Base-by-base conservation (phyloP, 2,113 vertebrate genomes). In the Megatriorchis doriae region DNA sequence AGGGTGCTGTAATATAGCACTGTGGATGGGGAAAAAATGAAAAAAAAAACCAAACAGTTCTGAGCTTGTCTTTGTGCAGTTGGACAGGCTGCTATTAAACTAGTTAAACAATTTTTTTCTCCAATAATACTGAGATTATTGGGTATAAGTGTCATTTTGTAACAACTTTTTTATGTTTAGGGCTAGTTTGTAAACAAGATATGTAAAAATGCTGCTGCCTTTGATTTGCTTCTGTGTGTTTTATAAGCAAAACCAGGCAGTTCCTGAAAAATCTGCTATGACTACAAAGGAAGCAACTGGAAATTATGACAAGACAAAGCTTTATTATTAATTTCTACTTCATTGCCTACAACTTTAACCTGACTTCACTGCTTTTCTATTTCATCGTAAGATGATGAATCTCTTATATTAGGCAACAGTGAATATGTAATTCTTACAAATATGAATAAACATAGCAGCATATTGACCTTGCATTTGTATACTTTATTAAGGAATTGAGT, bases 1-100 rank as follows among this genome's bases (percentile, higher is more conserved):
- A 74, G 81, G 91, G 89, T 94, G 85, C 80, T 91, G n/a, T 96
- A 97, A 95, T 80, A 92, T 6, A 94, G 16, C 21, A 88, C 63
- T 43, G 32, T 90, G 43, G 7, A 94, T 65, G 21, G n/a, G 58
- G 34, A 74, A 87, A 78, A 67, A 48, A 38, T 2, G 19, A 14
- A 38, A 81, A 70, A 38, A 38, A 84, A n/a, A n/a, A n/a, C 7
- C 9, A 52, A 82, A 47, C 52, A 93, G 10, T 66, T 95, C 68
- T 91, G 86, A 96, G 81, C 65, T 93, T 95, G 48, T 71, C 72
- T 87, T 86, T 95, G 17, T 91, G 79, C 73, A 94, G 86, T 83
- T 95, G 62, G 93, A 91, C 70, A 93, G 77, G 26, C 17, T 94
- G 52, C 53, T 97, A 92, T 94, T 94, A 96, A 96, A 58, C 55